Conservation (phyloP, 2,797 vertebrate genomes). For the Hylomyscus alleni region DNA sequence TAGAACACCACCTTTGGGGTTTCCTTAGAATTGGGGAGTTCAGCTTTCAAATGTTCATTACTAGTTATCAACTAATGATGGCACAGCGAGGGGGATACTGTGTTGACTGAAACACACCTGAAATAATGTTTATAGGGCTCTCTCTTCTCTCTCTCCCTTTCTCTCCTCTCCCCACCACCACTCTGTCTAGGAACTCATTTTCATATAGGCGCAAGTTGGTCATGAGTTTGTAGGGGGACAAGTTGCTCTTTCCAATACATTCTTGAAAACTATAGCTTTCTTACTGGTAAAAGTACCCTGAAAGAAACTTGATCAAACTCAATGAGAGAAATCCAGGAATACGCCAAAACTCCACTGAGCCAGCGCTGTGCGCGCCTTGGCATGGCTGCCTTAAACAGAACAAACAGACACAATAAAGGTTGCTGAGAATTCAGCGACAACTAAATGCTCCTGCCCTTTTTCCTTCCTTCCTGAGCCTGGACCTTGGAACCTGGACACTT, state of each 20-base stretch:
- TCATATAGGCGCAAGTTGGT: not conserved
- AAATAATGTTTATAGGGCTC: not conserved
- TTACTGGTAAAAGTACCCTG: not conserved
- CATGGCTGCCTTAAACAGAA: not conserved
- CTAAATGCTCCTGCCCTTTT: not conserved
- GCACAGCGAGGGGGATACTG: conserved; percentile 41
- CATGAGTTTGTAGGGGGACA: not conserved
- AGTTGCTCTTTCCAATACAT: not conserved
- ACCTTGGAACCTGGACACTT: not conserved
- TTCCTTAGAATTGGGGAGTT: conserved; percentile 14
- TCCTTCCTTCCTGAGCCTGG: not conserved
- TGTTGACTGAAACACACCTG: conserved; percentile 50
- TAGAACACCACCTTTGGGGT: not conserved
- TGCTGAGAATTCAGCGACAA: not conserved
- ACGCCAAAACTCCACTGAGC: not conserved
- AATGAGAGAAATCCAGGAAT: not conserved
- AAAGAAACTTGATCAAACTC: not conserved
- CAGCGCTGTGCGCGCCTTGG: not conserved
- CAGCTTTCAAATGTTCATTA: conserved; percentile 45
- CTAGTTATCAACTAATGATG: conserved; percentile 32
- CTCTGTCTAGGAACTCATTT: not conserved
- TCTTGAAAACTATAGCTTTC: not conserved
- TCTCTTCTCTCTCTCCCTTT: not conserved
- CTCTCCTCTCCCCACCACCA: not conserved
- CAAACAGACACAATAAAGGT: not conserved